A percentile compares a stretch with the other conserved stretches of the same genome.
Conservation (phyloP, 1,140 invertebrate genomes). For the Drosophila athabasca region DNA sequence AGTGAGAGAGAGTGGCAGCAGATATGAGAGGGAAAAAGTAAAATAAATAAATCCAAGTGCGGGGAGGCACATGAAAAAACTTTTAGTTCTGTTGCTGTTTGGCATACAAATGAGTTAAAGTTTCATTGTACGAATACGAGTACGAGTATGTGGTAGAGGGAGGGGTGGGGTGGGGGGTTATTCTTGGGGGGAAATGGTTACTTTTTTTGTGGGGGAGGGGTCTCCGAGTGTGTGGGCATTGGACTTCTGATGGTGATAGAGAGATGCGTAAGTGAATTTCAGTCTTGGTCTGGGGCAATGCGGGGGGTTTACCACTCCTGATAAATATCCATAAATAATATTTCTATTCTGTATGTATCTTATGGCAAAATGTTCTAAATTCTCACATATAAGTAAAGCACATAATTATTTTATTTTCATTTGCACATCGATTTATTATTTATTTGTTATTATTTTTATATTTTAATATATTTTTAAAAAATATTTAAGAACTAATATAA, state of each 20-base stretch:
- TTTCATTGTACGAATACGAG: slow-evolving; percentile 33
- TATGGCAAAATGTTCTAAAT: too few relatives aligned
- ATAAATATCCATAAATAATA: too few relatives aligned
- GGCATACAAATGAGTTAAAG: slow-evolving; percentile 82
- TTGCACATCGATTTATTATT: too few relatives aligned
- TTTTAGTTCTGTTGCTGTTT: slow-evolving; percentile 78
- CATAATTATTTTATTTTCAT: too few relatives aligned
- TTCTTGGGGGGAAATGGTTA: slow-evolving; percentile 11
- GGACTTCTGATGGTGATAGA: slow-evolving; percentile 16
- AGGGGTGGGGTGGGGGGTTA: neutral
- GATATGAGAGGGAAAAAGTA: slow-evolving; percentile 12
- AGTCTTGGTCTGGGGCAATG: neutral
- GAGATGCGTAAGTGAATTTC: slow-evolving; percentile 30
- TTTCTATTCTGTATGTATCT: neutral
- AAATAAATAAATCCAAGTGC: slow-evolving; percentile 54
- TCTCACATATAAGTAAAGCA: neutral
- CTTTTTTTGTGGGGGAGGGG: slow-evolving; percentile 23
- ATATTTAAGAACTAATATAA: too few relatives aligned
- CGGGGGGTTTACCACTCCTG: too few relatives aligned
- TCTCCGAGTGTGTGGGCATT: neutral
- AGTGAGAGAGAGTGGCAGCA: neutral
- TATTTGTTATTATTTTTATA: too few relatives aligned
- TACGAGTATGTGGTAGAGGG: neutral
- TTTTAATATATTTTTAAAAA: too few relatives aligned
- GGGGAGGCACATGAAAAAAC: slow-evolving; percentile 69